phyloP scores from a whole-genome alignment of 1,140 invertebrate genomes.

The Megathymus violae region DNA sequence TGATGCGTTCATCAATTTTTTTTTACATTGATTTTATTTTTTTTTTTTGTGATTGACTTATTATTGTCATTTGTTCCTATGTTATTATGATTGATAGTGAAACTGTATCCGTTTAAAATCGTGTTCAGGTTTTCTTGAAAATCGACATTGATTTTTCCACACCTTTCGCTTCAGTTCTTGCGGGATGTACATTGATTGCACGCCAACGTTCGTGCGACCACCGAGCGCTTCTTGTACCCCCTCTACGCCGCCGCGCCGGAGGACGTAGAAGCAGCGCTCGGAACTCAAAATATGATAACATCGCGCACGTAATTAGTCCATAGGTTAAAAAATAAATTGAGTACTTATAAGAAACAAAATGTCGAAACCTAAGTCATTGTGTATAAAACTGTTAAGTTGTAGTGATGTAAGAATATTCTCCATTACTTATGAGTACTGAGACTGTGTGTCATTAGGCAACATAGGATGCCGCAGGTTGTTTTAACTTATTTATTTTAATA shows the following conservation, averaged over 20 bases:
- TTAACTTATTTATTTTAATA: slow-evolving; percentile 80
- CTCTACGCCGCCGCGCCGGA: slow-evolving; percentile 43
- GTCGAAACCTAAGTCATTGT: slow-evolving; percentile 84
- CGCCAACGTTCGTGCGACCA: slow-evolving; percentile 57
- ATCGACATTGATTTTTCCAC: slow-evolving; percentile 78
- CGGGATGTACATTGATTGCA: slow-evolving; percentile 52
- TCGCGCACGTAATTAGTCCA: slow-evolving; percentile 78
- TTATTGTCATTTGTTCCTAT: slow-evolving; percentile 82
- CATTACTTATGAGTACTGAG: slow-evolving; percentile 79
- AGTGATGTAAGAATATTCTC: slow-evolving; percentile 79
- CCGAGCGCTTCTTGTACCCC: slow-evolving; percentile 50
- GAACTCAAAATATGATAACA: slow-evolving; percentile 53
- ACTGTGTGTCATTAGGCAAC: slow-evolving; percentile 74
- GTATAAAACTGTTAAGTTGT: slow-evolving; percentile 82
- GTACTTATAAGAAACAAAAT: slow-evolving; percentile 83
- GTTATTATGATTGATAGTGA: slow-evolving; percentile 76
- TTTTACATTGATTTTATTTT: slow-evolving; percentile 72
- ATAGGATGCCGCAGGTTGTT: slow-evolving; percentile 70
- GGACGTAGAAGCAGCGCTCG: slow-evolving; percentile 44
- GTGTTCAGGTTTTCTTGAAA: slow-evolving; percentile 81
- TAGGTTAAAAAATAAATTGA: slow-evolving; percentile 75
- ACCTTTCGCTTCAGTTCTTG: slow-evolving; percentile 56
- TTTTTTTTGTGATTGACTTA: slow-evolving; percentile 81
- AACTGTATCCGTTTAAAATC: slow-evolving; percentile 66
- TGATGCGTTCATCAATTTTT: slow-evolving; percentile 71